A percentile compares a stretch with the other conserved stretches of the same genome.
phyloP scores from a whole-genome alignment of 2,113 vertebrate genomes.

The Tricholaema leucomelas region DNA sequence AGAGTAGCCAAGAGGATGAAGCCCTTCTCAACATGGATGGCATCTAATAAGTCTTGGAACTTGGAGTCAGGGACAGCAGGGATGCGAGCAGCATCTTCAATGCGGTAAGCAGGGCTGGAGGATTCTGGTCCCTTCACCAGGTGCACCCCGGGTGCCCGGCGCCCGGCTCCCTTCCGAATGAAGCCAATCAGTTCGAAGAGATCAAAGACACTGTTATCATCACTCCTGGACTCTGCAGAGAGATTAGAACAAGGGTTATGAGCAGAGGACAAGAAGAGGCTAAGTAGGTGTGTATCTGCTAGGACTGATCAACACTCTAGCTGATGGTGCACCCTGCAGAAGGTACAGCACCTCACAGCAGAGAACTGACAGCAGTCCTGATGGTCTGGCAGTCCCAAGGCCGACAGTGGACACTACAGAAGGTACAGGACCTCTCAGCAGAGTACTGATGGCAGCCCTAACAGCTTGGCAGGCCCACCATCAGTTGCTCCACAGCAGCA shows the following conservation, averaged over 20 bases:
- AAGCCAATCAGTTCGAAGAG: slow-evolving; percentile 87
- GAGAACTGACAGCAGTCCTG: neutral
- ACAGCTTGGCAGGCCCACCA: neutral
- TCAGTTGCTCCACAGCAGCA: neutral
- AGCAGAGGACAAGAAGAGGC: neutral
- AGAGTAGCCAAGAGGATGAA: slow-evolving; percentile 92
- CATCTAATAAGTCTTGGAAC: slow-evolving; percentile 93
- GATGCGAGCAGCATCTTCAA: slow-evolving; percentile 90
- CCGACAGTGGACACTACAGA: accelerated
- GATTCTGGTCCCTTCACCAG: slow-evolving; percentile 89
- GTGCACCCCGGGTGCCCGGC: slow-evolving; percentile 82
- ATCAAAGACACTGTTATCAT: slow-evolving; percentile 93
- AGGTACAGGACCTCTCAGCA: neutral
- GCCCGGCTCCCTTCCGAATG: slow-evolving; percentile 77
- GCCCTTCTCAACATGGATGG: slow-evolving; percentile 89
- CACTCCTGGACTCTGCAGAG: slow-evolving; percentile 82
- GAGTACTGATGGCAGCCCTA: neutral
- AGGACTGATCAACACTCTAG: neutral
- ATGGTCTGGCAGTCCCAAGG: too few relatives aligned
- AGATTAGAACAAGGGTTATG: neutral
- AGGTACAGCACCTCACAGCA: neutral
- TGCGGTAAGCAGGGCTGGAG: slow-evolving; percentile 92
- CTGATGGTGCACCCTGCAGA: accelerated
- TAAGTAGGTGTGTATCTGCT: neutral
- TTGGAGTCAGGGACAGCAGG: slow-evolving; percentile 86